Evolutionary conservation across 1,140 invertebrate species (phyloP).

Genomic region (Brachystomella parvula): DNA sequence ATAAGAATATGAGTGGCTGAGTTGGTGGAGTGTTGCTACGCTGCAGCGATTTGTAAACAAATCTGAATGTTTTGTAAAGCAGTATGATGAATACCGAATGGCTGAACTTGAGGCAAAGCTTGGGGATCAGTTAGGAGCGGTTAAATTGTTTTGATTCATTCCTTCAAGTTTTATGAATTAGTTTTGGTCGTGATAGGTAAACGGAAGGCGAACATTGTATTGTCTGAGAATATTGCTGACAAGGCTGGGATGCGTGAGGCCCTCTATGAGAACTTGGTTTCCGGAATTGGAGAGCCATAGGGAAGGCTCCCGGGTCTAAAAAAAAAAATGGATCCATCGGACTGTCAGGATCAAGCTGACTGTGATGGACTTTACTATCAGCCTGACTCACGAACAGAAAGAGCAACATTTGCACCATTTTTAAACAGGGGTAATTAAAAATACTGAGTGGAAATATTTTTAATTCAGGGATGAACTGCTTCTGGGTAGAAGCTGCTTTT

Average conservation of each 20-base stretch:
- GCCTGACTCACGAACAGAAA: slow-evolving; percentile 42
- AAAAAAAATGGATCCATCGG: too few species aligned
- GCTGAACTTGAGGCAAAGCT: slow-evolving; percentile 40
- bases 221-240: slow-evolving; percentile 62
- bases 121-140: slow-evolving; percentile 39
- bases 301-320: slow-evolving; percentile 51
- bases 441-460: too few species aligned
- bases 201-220: slow-evolving; percentile 49
- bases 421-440: too few species aligned
- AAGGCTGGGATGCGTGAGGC: slow-evolving; percentile 59
- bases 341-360: too few species aligned
- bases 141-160: neutral
- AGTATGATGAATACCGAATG: slow-evolving; percentile 56
- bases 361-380: slow-evolving; percentile 42
- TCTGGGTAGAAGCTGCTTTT: slow-evolving; percentile 89
- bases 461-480: slow-evolving; percentile 88
- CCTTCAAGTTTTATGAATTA: too few species aligned
- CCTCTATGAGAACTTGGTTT: slow-evolving; percentile 45
- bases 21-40: slow-evolving; percentile 40
- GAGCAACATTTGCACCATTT: slow-evolving; percentile 86
- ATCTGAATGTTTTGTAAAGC: slow-evolving; percentile 60
- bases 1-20: slow-evolving; percentile 40
- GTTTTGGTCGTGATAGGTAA: slow-evolving; percentile 41
- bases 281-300: slow-evolving; percentile 23
- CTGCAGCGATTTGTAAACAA: slow-evolving; percentile 43